phyloP scores from a whole-genome alignment of 2,888 invertebrate species.

The Chrysolina americana region DNA sequence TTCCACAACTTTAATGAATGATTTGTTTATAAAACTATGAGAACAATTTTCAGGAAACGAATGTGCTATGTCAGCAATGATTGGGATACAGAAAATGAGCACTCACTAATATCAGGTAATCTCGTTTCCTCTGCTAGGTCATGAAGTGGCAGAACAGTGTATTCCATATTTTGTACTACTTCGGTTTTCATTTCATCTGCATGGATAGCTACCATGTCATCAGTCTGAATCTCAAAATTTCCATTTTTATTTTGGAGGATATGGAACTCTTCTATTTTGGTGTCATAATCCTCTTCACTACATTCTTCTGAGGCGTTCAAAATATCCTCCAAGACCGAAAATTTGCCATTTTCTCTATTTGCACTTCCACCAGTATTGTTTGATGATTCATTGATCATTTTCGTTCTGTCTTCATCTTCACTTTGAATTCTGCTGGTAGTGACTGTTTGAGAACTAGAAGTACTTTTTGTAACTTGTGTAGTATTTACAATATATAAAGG shows the following conservation, averaged over 20 bases:
- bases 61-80: background rate
- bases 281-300: slow-evolving; percentile 54
- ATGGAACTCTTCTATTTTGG: slow-evolving; percentile 57
- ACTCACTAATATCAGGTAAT: slow-evolving; percentile 34
- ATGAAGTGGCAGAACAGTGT: slow-evolving; percentile 5
- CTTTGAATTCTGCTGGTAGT: slow-evolving; percentile 37
- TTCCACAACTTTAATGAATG: no score
- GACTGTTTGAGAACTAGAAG: slow-evolving; percentile 33
- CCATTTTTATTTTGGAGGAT: slow-evolving; percentile 44
- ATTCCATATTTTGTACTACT: slow-evolving; percentile 28
- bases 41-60: no score
- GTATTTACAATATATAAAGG: slow-evolving; percentile 63
- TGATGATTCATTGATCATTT: background rate
- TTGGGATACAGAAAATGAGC: background rate
- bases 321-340: slow-evolving; percentile 52
- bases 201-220: background rate
- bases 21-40: no score
- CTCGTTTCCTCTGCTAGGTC: slow-evolving; percentile 15
- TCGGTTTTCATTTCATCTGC: slow-evolving; percentile 21
- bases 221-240: slow-evolving; percentile 11
- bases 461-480: slow-evolving; percentile 40
- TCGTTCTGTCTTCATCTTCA: slow-evolving; percentile 23
- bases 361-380: slow-evolving; percentile 21
- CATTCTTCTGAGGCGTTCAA: slow-evolving; percentile 50
- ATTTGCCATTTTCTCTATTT: slow-evolving; percentile 53